Evolutionary conservation across 2,888 invertebrate species (phyloP).

Genomic region (Trichacis sp.): DNA sequence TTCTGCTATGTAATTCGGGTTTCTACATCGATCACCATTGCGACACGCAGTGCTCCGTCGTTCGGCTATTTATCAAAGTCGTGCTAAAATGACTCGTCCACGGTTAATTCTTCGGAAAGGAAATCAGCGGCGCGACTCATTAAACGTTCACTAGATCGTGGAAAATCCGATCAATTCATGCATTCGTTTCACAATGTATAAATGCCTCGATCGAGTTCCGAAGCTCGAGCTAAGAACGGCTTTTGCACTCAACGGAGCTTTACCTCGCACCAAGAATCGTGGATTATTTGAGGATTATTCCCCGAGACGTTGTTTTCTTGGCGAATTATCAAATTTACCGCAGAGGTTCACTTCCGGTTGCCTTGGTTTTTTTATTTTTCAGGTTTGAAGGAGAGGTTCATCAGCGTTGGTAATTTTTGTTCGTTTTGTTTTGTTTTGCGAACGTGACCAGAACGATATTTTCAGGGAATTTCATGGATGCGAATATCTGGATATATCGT

Average conservation of each 20-base stretch:
- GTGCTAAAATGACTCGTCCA: conserved; percentile 35
- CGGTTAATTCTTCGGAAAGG: conserved; percentile 40
- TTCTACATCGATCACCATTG: conserved; percentile 49
- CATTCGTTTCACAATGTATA: no score
- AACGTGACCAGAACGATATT: no score
- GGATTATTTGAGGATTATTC: no score
- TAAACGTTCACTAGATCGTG: conserved; percentile 1
- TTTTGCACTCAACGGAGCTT: not conserved
- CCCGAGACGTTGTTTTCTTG: no score
- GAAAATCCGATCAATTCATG: not conserved
- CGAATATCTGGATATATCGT: no score
- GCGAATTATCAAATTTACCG: not conserved
- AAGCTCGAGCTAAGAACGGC: no score
- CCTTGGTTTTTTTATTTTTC: no score
- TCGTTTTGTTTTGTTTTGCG: no score
- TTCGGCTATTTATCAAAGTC: conserved; percentile 49
- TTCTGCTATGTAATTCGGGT: conserved; percentile 48
- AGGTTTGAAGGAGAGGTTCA: no score
- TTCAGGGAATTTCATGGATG: no score
- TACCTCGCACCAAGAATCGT: not conserved
- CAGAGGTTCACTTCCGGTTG: not conserved
- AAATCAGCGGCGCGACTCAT: conserved; percentile 28
- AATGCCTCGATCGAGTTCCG: no score
- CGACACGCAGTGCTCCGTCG: conserved; percentile 39
- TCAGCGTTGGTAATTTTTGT: no score